Conservation (phyloP, 2,888 invertebrate genomes). For the Ophion obscuratus region DNA sequence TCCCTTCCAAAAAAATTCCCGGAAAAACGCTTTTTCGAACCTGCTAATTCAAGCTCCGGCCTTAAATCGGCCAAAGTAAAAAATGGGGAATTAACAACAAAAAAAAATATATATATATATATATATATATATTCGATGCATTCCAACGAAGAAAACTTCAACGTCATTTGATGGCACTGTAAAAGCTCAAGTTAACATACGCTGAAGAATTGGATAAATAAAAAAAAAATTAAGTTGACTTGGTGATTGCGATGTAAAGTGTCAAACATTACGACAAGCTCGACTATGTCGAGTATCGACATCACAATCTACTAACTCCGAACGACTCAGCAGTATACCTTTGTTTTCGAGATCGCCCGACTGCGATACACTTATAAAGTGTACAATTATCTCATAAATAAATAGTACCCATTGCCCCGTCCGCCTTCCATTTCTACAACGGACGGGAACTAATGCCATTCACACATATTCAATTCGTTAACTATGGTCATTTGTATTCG, state of each 20-base stretch:
- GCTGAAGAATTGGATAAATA: too few relatives aligned
- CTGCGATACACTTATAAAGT: conserved; percentile 41
- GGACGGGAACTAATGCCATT: conserved; percentile 21
- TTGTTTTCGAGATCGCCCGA: conserved; percentile 50
- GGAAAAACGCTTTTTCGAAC: too few relatives aligned
- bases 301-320: conserved; percentile 52
- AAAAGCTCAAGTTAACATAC: too few relatives aligned
- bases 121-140: too few relatives aligned
- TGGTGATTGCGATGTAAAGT: not conserved
- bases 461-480: conserved; percentile 42
- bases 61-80: too few relatives aligned
- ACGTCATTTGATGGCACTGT: too few relatives aligned
- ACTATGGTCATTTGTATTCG: conserved; percentile 43
- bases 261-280: conserved; percentile 15
- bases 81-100: too few relatives aligned
- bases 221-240: too few relatives aligned
- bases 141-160: too few relatives aligned
- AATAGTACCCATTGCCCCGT: conserved; percentile 12
- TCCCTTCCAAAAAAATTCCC: too few relatives aligned
- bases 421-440: not conserved
- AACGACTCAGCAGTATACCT: conserved; percentile 72
- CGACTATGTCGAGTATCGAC: conserved; percentile 32
- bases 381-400: conserved; percentile 45
- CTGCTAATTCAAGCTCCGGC: too few relatives aligned
- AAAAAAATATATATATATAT: too few relatives aligned